These are phyloP conservation scores for Calidris pugnax DNA, from an alignment of 2,113 vertebrate genomes.

Conservation along the genomic window DNA sequence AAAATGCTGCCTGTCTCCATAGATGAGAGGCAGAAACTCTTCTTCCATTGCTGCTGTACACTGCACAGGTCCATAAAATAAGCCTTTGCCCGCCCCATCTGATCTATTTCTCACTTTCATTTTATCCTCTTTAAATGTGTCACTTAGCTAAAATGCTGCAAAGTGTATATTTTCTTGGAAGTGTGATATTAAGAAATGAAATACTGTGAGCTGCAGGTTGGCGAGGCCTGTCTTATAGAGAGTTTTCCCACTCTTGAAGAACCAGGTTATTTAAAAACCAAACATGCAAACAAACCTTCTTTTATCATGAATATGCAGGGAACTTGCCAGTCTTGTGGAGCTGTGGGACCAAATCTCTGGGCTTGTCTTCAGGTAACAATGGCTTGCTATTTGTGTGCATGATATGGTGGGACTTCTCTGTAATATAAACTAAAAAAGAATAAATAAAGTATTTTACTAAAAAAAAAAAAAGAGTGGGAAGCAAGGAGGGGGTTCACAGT, in stretches of 20 bases:
- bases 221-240: background rate
- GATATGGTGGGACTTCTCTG: background rate
- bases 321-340: slow-evolving; percentile 94
- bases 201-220: background rate
- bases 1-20: background rate
- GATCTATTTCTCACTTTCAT: background rate
- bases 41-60: background rate
- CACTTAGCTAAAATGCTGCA: background rate
- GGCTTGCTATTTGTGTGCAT: background rate
- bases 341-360: slow-evolving; percentile 94
- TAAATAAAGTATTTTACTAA: background rate
- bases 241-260: background rate
- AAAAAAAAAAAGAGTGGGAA: background rate
- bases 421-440: background rate
- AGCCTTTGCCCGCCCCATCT: background rate
- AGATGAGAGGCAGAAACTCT: background rate
- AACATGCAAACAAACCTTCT: background rate
- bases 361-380: slow-evolving; percentile 94
- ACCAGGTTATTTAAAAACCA: background rate
- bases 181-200: background rate
- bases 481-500: background rate
- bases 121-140: background rate
- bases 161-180: background rate
- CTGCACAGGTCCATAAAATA: background rate
- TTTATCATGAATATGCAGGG: slow-evolving; percentile 75